These are phyloP conservation scores for Drosophila mauritiana DNA, from an alignment of 1,140 invertebrate genomes.

Conservation along the genomic window DNA sequence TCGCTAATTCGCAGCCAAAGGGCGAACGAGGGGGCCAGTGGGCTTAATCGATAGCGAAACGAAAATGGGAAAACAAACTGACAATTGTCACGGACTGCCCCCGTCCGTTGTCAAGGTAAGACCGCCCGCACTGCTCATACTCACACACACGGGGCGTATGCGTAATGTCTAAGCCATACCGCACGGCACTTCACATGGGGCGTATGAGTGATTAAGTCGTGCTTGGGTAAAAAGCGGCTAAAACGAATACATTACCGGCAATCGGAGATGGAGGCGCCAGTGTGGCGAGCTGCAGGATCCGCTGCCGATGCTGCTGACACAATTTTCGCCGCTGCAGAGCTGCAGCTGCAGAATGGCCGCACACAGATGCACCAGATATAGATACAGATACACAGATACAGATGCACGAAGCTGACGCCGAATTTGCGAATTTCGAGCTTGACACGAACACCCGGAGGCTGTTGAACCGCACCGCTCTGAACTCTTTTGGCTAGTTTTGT, in stretches of 20 bases:
- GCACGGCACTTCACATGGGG: conserved; percentile 5
- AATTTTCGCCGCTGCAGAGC: conserved; percentile 72
- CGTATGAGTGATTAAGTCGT: conserved; percentile 25
- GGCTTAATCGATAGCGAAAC: conserved; percentile 71
- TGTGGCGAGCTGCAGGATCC: conserved; percentile 51
- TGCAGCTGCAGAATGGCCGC: conserved; percentile 54
- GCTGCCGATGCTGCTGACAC: conserved; percentile 72
- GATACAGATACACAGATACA: conserved; percentile 36
- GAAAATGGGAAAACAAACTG: conserved; percentile 50
- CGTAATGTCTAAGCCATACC: conserved; percentile 43
- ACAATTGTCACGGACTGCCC: conserved; percentile 62
- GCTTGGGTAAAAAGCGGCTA: conserved; percentile 9
- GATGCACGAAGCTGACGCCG: conserved; percentile 42
- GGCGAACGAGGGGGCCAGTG: conserved; percentile 45
- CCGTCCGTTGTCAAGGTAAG: conserved; percentile 69
- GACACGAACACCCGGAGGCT: conserved; percentile 60
- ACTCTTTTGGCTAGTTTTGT: conserved; percentile 57
- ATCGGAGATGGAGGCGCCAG: conserved; percentile 67
- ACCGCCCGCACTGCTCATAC: conserved; percentile 1
- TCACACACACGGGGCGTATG: conserved; percentile 37
- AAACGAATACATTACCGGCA: conserved; percentile 67
- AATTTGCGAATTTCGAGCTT: conserved; percentile 51
- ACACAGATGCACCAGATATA: conserved; percentile 33
- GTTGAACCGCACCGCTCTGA: conserved; percentile 72
- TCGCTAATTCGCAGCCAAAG: conserved; percentile 45